Evolutionary conservation across 1,140 invertebrate genomes (phyloP).

Genomic region (Pseudomyrmex gracilis): DNA sequence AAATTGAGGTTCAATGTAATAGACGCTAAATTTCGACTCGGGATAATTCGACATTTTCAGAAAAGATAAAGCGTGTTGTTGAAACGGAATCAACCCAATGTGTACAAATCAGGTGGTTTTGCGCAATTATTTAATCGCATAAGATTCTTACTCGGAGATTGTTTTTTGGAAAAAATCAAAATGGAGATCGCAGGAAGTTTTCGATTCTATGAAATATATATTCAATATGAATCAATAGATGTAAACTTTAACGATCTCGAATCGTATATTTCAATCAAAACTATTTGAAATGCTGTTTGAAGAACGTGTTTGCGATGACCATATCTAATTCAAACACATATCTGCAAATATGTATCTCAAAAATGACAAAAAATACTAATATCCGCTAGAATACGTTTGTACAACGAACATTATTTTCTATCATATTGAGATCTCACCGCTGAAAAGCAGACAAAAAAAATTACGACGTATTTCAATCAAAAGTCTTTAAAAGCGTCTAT

Average conservation of each 20-base stretch:
- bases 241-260: background rate
- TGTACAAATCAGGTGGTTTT: too few species aligned
- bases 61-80: too few species aligned
- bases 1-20: too few species aligned
- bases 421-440: background rate
- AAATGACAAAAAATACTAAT: constrained; percentile 22
- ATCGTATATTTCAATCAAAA: background rate
- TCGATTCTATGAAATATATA: background rate
- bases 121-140: background rate
- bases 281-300: constrained; percentile 7
- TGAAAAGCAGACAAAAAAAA: background rate
- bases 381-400: background rate
- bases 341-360: constrained; percentile 9
- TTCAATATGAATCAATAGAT: background rate
- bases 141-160: background rate
- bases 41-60: too few species aligned
- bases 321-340: constrained; percentile 18
- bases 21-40: too few species aligned
- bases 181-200: background rate
- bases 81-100: too few species aligned
- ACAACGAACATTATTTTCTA: background rate
- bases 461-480: background rate
- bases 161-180: too few species aligned
- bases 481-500: background rate
- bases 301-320: constrained; percentile 6